Evolutionary conservation across 1,140 invertebrate species (phyloP), one percentile per base, ranked within the genome.

Genomic region (Cotesia vestalis): DNA sequence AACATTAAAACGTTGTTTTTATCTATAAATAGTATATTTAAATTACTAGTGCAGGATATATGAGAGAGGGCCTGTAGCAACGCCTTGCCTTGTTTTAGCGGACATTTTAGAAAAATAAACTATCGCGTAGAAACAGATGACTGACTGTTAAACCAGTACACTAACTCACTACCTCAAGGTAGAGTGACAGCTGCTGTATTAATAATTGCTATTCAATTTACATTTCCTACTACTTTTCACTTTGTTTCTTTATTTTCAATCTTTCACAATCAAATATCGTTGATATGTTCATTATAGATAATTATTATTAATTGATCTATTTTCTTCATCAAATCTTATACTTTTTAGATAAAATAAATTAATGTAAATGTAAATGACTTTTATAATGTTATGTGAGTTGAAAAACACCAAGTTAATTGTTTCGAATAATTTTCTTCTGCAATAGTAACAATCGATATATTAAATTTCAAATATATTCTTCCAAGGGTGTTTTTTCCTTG

Each of bases 41-140:
- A 84, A 83, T 84, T 83, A 81, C 82, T 46, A 8, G 11, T 46
- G 11, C 11, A 46, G 40, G 40, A 46, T 46, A 46, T 46, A 27
- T 27, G 76, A 78, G 77, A 17, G 77, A 80, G 80, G 78, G 78
- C 76, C 78, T 72, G 77, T 75, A 77, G 79, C 76, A 76, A 75
- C 75, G 74, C 70, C 75, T 72, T 81, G 74, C 71, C 75, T 72
- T 81, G 77, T 85, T 85, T 85, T 85, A 84, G 81, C 83, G 76
- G 82, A 76, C 82, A 82, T 84, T 79, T 83, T 85, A 80, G 81
- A 85, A 84, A 84, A 84, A 85, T 84, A 84, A 85, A 85, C 82
- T 76, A 77, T 55, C 55, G 74, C 69, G 77, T 79, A 79, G 80
- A 83, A 85, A 84, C 83, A 85, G 83, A 85, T 81, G 83, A 85